Percentiles rank a stretch among this genome's conserved stretches.
Evolutionary conservation across 2,888 invertebrate genomes (phyloP).

Genomic region (Hydraecia micacea): DNA sequence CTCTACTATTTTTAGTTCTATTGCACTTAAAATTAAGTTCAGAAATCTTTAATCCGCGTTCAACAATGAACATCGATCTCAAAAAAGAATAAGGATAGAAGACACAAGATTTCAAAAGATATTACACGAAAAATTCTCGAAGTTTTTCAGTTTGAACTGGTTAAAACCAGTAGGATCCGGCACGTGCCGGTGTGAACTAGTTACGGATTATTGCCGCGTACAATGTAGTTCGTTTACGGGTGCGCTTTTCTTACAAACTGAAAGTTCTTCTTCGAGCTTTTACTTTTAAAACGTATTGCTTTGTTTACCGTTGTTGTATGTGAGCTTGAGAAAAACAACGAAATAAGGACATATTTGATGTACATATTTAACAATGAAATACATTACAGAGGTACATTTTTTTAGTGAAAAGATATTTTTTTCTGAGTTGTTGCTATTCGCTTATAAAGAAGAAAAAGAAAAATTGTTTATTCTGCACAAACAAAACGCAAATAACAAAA

Average conservation of each 20-base stretch:
- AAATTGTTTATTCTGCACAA: too few species aligned
- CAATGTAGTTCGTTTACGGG: conserved; percentile 36
- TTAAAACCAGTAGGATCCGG: conserved; percentile 48
- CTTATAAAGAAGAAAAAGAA: too few species aligned
- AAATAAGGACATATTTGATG: conserved; percentile 1
- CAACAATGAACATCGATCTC: not conserved
- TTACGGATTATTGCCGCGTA: conserved; percentile 59
- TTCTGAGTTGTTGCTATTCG: not conserved
- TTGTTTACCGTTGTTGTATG: conserved; percentile 38
- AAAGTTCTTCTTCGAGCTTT: conserved; percentile 27
- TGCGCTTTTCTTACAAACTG: conserved; percentile 43
- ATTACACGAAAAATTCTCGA: conserved; percentile 26
- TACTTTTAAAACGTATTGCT: conserved; percentile 45
- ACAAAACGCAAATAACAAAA: too few species aligned
- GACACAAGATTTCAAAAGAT: conserved; percentile 20
- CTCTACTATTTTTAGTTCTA: not conserved
- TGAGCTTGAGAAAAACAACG: conserved; percentile 2
- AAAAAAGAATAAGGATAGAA: conserved; percentile 13
- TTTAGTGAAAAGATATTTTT: not conserved
- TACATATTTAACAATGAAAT: not conserved
- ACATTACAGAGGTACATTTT: not conserved
- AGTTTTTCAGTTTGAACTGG: conserved; percentile 38
- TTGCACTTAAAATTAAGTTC: not conserved
- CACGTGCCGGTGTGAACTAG: conserved; percentile 63
- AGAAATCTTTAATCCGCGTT: not conserved